A percentile compares a stretch with the other conserved stretches of the same genome.
phyloP scores from a whole-genome alignment of 1,140 invertebrate genomes.

The Sipha flava region DNA sequence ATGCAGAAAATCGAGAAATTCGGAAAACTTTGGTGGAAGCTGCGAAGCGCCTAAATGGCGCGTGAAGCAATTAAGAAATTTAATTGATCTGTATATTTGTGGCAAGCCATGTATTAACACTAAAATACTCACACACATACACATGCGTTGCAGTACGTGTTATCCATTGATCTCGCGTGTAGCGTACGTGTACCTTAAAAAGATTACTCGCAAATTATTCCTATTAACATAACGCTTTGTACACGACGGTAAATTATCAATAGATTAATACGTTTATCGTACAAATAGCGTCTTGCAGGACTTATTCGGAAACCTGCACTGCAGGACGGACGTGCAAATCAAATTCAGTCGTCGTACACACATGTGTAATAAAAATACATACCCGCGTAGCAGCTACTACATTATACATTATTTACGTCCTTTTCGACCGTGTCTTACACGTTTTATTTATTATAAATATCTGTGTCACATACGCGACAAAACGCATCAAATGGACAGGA shows the following conservation, averaged over 20 bases:
- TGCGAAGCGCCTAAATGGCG: no score
- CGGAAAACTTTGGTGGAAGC: no score
- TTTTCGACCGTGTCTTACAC: not conserved
- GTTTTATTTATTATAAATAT: not conserved
- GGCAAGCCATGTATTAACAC: no score
- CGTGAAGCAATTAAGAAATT: no score
- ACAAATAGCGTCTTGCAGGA: constrained; percentile 2
- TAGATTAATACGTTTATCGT: not conserved
- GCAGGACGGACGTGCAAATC: not conserved
- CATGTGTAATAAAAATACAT: no score
- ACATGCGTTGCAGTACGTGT: no score
- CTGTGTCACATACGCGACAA: not conserved
- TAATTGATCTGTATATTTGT: no score
- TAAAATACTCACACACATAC: no score
- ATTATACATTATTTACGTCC: not conserved
- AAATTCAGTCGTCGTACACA: not conserved
- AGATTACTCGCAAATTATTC: not conserved
- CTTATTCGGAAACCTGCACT: not conserved
- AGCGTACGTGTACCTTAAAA: no score
- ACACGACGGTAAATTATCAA: not conserved
- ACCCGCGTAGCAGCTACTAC: no score
- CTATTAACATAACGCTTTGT: not conserved
- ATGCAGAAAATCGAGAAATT: no score
- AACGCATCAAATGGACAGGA: not conserved
- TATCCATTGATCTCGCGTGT: no score